A percentile compares a stretch with the other conserved stretches of the same genome.
phyloP scores from a whole-genome alignment of 1,140 invertebrate genomes.

The Anastrepha ludens region DNA sequence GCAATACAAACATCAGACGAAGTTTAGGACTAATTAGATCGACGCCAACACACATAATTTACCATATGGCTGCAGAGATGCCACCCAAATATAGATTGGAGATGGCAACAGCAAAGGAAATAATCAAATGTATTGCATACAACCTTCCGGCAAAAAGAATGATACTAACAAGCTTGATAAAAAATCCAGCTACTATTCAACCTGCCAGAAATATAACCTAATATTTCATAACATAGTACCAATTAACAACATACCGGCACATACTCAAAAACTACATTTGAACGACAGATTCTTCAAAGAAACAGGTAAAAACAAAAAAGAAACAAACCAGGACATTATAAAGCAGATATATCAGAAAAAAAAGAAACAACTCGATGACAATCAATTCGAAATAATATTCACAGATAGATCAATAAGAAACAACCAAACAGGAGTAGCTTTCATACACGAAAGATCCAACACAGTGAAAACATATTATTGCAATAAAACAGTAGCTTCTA shows the following conservation, averaged over 20 bases:
- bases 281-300: background rate
- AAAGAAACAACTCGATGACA: background rate
- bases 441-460: background rate
- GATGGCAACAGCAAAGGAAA: slow-evolving; percentile 46
- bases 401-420: background rate
- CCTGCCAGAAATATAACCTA: background rate
- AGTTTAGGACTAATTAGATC: slow-evolving; percentile 3
- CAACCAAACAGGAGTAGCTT: background rate
- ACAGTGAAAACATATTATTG: background rate
- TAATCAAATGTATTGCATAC: background rate
- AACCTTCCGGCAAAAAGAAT: background rate
- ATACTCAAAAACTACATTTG: background rate
- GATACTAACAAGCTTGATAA: background rate
- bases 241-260: background rate
- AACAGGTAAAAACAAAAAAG: background rate
- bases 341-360: background rate
- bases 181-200: background rate
- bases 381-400: background rate
- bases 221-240: background rate
- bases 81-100: slow-evolving; percentile 36
- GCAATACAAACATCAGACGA: background rate
- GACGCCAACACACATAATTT: slow-evolving; percentile 7
- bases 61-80: slow-evolving; percentile 46
- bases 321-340: background rate
- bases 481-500: background rate